These are phyloP conservation scores for Pipistrellus nathusii DNA, from an alignment of 2,797 vertebrate species.

Conservation along the genomic window DNA sequence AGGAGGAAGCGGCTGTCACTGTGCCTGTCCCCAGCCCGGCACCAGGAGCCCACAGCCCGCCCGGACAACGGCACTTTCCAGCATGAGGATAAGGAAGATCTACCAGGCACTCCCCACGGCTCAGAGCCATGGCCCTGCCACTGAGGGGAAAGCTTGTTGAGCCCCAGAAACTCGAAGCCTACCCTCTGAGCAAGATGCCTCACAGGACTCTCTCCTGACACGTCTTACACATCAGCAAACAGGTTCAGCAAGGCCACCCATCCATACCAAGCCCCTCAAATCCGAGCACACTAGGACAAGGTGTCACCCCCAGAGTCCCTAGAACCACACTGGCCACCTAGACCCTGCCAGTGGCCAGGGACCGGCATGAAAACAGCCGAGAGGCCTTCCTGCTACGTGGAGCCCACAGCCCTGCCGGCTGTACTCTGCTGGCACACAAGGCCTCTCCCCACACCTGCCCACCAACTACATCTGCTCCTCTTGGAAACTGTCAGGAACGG, in stretches of 20 bases:
- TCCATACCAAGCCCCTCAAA: background rate
- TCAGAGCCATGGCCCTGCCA: background rate
- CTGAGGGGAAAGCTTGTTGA: background rate
- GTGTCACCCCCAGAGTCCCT: background rate
- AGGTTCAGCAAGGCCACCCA: background rate
- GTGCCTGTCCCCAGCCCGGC: background rate
- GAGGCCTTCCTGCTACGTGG: background rate
- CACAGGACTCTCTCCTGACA: background rate
- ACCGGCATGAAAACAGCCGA: background rate
- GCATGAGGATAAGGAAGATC: background rate
- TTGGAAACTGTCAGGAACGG: background rate
- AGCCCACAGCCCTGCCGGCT: background rate
- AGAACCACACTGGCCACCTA: background rate
- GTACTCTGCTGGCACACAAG: background rate
- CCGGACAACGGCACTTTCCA: fast-evolving
- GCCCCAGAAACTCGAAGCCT: background rate
- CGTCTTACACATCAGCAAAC: background rate
- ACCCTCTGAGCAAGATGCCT: background rate
- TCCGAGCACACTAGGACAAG: background rate
- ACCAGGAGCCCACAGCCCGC: background rate
- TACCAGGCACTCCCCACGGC: fast-evolving
- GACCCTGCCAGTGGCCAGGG: background rate
- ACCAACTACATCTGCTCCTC: background rate
- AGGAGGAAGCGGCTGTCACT: background rate
- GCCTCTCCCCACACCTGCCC: background rate